Evolutionary conservation across 2,888 invertebrate genomes (phyloP), one percentile per base, ranked within the genome.

Genomic region (Nezara viridula): DNA sequence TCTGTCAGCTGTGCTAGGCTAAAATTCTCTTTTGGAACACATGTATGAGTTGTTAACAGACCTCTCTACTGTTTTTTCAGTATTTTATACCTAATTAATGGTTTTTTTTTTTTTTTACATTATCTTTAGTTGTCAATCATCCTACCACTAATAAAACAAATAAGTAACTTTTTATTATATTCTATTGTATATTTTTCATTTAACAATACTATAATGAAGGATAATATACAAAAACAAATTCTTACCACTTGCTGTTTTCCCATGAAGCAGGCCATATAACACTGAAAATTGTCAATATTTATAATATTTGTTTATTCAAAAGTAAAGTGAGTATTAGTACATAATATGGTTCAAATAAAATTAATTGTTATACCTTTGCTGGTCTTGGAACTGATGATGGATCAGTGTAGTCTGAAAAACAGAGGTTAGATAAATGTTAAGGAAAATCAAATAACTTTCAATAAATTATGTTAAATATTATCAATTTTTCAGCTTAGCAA

Each of bases 361-460:
- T 21, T 19, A 37, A 1, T 73, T 32, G 9, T 73, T 21, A 37
- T 19, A 73, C 66, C 66, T 37, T 73, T 37, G 37, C 66, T 37
- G 66, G 32, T 73, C 32, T 73, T 9, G 66, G 66, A 73, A 73
- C 19, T 32, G 66, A 73, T 73, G 37, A 73, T 73, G 66, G 66
- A 73, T 73, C 66, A 37, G 66, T 19, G 66, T 37, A 73, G 37
- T 73, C 66, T 73, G 21, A 37, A 73, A 73, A n/a, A n/a, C n/a
- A n/a, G n/a, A n/a, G n/a, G n/a, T n/a, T n/a, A n/a, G n/a, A n/a
- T n/a, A n/a, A n/a, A n/a, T n/a, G n/a, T n/a, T n/a, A n/a, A n/a
- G n/a, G n/a, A n/a, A n/a, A n/a, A n/a, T n/a, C n/a, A n/a, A n/a
- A n/a, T n/a, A n/a, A n/a, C n/a, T n/a, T n/a, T n/a, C n/a, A n/a